These are phyloP conservation scores for Noturus placidus DNA, from an alignment of 2,113 vertebrate species.

Conservation along the genomic window DNA sequence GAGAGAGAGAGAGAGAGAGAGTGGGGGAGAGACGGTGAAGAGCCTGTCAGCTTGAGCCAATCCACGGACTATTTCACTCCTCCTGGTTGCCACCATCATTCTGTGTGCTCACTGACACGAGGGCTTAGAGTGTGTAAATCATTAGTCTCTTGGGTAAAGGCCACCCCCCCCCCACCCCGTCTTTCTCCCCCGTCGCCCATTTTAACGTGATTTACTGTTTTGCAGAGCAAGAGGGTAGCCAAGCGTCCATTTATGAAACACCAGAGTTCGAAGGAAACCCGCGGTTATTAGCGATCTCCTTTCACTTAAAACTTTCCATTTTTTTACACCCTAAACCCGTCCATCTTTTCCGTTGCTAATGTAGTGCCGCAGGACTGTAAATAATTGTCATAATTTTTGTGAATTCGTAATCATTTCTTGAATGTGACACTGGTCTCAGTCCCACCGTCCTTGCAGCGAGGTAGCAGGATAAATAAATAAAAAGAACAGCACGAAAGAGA, in stretches of 20 bases:
- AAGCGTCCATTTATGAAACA: conserved; percentile 53
- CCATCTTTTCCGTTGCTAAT: neutral
- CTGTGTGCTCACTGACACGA: conserved; percentile 60
- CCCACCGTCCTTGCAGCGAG: conserved; percentile 38
- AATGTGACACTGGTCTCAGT: conserved; percentile 11
- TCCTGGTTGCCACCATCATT: conserved; percentile 51
- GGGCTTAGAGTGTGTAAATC: conserved; percentile 68
- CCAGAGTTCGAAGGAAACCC: conserved; percentile 63
- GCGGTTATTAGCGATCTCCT: conserved; percentile 63
- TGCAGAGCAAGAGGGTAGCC: conserved; percentile 56
- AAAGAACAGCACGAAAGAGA: conserved; percentile 34
- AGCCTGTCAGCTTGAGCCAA: conserved; percentile 63
- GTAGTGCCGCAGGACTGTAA: neutral
- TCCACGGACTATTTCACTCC: conserved; percentile 65
- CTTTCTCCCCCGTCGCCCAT: neutral
- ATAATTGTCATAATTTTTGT: neutral
- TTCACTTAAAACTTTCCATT: conserved; percentile 61
- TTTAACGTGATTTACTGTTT: conserved; percentile 67
- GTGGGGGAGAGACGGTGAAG: conserved; percentile 39
- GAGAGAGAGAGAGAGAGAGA: conserved; percentile 48
- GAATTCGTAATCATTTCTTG: conserved; percentile 1
- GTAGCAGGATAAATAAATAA: conserved; percentile 50
- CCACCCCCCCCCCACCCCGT: neutral
- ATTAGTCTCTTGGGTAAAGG: conserved; percentile 63
- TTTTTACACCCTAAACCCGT: conserved; percentile 58